Percentiles rank a stretch among this genome's conserved stretches.
These are phyloP conservation scores for Danio rerio DNA, from an alignment of 2,113 vertebrate species.

Conservation along the genomic window DNA sequence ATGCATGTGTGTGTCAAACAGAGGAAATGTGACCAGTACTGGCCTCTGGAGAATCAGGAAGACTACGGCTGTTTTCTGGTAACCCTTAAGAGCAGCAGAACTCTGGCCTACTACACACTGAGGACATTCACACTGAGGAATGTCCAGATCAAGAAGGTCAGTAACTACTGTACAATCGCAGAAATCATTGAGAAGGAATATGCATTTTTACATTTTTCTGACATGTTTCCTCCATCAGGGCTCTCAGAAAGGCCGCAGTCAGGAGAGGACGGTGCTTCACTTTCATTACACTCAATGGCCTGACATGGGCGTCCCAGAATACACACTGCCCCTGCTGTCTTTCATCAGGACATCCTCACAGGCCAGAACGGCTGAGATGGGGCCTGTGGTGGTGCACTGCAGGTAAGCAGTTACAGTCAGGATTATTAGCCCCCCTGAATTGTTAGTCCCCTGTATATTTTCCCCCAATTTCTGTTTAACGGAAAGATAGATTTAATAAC, in stretches of 20 bases:
- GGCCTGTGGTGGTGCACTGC: slow-evolving; percentile 95
- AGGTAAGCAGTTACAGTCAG: slow-evolving; percentile 76
- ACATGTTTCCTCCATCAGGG: slow-evolving; percentile 70
- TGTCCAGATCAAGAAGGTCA: slow-evolving; percentile 87
- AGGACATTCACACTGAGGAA: slow-evolving; percentile 90
- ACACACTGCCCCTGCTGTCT: slow-evolving; percentile 88
- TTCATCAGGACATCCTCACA: slow-evolving; percentile 90
- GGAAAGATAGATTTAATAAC: too few relatives aligned
- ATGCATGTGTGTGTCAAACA: slow-evolving; percentile 64
- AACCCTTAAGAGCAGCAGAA: slow-evolving; percentile 85
- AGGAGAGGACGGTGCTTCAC: slow-evolving; percentile 87
- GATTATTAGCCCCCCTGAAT: too few relatives aligned
- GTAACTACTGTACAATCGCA: slow-evolving; percentile 5
- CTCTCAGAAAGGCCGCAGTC: slow-evolving; percentile 83
- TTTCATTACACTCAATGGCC: slow-evolving; percentile 99
- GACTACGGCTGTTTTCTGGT: slow-evolving; percentile 94
- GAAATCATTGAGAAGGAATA: neutral
- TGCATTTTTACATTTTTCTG: neutral
- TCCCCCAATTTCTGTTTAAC: too few relatives aligned
- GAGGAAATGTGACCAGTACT: slow-evolving; percentile 99
- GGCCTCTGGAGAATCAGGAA: slow-evolving; percentile 90
- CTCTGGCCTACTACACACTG: slow-evolving; percentile 91
- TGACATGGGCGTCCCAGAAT: slow-evolving; percentile 97
- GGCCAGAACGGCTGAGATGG: slow-evolving; percentile 82
- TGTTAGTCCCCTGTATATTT: too few relatives aligned